These are phyloP conservation scores for Bemisia tabaci DNA, from an alignment of 1,140 invertebrate species.

Conservation along the genomic window DNA sequence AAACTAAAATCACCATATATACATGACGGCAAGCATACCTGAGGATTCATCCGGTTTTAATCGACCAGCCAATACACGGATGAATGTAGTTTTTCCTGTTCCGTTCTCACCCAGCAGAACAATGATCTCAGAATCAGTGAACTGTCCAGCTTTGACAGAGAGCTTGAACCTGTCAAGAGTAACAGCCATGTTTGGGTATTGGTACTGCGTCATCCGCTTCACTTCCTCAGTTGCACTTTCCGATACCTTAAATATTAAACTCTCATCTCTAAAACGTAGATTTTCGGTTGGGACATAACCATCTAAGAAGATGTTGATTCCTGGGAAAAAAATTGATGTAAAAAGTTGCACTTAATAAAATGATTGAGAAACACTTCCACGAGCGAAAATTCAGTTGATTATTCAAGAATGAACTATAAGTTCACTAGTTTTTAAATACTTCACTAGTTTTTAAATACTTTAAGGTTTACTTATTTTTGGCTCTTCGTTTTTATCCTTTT, in stretches of 20 bases:
- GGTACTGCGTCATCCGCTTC: constrained; percentile 89
- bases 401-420: too few species aligned
- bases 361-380: too few species aligned
- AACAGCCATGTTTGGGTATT: constrained; percentile 81
- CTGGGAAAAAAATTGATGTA: constrained; percentile 31
- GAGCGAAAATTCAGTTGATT: too few species aligned
- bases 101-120: constrained; percentile 98
- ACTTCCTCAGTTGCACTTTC: constrained; percentile 95
- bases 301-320: constrained; percentile 99
- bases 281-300: constrained; percentile 99
- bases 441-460: too few species aligned
- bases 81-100: constrained; percentile 99
- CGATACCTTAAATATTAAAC: constrained; percentile 93
- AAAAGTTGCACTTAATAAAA: neutral
- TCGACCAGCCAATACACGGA: constrained; percentile 94
- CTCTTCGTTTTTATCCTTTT: too few species aligned
- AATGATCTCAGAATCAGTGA: constrained; percentile 98
- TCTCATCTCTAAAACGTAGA: constrained; percentile 92
- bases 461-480: too few species aligned
- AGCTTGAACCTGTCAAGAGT: constrained; percentile 75
- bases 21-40: too few species aligned
- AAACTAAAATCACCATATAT: too few species aligned
- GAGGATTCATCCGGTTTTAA: constrained; percentile 79
- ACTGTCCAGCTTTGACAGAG: constrained; percentile 74
- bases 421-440: too few species aligned